A percentile compares a stretch with the other conserved stretches of the same genome.
Evolutionary conservation across 2,113 vertebrate genomes (phyloP).

Genomic region (Recurvirostra avosetta): DNA sequence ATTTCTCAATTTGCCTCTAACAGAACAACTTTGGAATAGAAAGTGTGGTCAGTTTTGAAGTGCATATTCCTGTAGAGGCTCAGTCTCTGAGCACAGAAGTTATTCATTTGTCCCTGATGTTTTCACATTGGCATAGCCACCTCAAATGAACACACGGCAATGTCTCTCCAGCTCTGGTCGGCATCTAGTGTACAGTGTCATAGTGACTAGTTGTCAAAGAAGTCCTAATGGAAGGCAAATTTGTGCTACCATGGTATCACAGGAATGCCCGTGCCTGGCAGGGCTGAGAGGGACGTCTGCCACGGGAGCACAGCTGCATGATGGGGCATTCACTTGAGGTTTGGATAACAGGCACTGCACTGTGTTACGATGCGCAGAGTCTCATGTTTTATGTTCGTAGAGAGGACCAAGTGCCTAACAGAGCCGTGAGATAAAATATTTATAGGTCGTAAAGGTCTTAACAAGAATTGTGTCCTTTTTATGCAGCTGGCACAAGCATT

Average conservation of each 20-base stretch:
- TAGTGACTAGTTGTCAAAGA: not conserved
- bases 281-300: not conserved
- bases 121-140: not conserved
- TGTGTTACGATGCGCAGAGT: not conserved
- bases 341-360: not conserved
- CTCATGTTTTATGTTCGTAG: fast-evolving
- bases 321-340: not conserved
- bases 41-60: not conserved
- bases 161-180: not conserved
- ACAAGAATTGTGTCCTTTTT: not conserved
- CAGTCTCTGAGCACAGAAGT: not conserved
- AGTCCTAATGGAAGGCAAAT: not conserved
- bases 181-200: not conserved
- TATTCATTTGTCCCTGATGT: not conserved
- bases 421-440: not conserved
- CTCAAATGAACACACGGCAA: not conserved
- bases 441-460: not conserved
- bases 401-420: not conserved
- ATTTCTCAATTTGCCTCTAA: not conserved
- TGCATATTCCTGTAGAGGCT: not conserved
- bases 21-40: not conserved
- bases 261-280: not conserved
- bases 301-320: not conserved
- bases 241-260: not conserved
- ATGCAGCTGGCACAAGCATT: not conserved